Percentiles rank a stretch among this genome's conserved stretches.
phyloP scores from a whole-genome alignment of 2,113 vertebrate species.

The Clarias gariepinus region DNA sequence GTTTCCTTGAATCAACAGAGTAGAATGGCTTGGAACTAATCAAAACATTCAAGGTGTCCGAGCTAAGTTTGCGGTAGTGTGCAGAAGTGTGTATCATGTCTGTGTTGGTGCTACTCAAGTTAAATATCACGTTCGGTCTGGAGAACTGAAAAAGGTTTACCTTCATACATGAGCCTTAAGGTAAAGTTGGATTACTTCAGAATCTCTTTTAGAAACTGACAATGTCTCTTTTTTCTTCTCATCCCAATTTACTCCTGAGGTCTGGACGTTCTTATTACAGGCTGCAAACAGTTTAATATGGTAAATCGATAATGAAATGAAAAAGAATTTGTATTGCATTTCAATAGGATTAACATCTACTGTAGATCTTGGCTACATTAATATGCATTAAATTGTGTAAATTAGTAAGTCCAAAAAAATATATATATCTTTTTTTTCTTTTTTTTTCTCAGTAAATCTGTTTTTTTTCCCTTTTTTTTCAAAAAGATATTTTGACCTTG shows the following conservation, averaged over 20 bases:
- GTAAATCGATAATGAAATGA: not conserved
- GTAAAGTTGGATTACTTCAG: constrained; percentile 35
- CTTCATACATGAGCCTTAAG: constrained; percentile 16
- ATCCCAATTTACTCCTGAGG: not conserved
- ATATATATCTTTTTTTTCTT: too few relatives aligned
- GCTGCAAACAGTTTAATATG: too few relatives aligned
- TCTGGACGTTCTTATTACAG: not conserved
- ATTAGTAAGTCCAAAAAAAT: too few relatives aligned
- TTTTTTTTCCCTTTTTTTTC: too few relatives aligned
- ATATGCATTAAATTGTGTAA: not conserved
- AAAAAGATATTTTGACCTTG: too few relatives aligned
- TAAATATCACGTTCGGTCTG: constrained; percentile 14
- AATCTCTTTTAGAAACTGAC: constrained; percentile 24
- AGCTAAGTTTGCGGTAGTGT: not conserved
- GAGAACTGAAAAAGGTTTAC: constrained; percentile 28
- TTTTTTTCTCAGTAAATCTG: too few relatives aligned
- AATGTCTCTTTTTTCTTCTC: constrained; percentile 25
- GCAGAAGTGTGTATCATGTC: constrained; percentile 22
- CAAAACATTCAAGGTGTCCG: not conserved
- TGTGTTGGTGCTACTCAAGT: constrained; percentile 25
- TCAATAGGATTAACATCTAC: not conserved
- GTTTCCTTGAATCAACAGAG: constrained; percentile 25
- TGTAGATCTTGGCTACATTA: not conserved
- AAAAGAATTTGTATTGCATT: not conserved
- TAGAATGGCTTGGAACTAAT: not conserved